Evolutionary conservation across 2,888 invertebrate species (phyloP).

Genomic region (Timema podura): DNA sequence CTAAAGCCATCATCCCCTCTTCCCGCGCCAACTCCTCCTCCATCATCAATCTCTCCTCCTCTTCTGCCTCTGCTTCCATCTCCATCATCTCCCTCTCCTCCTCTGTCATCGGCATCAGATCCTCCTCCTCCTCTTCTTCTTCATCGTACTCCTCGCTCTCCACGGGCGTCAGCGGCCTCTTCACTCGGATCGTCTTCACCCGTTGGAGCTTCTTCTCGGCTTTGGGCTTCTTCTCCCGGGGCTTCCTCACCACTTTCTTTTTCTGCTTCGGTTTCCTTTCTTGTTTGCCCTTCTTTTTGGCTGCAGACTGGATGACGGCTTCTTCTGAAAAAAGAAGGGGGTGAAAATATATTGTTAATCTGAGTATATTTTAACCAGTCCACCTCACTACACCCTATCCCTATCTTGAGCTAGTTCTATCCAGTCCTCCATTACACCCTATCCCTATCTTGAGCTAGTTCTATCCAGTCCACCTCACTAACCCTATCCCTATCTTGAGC

Average conservation of each 20-base stretch:
- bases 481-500: too few species aligned
- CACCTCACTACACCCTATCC: neutral
- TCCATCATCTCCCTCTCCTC: conserved; percentile 31
- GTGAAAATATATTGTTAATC: neutral
- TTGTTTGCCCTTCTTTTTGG: conserved; percentile 17
- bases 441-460: too few species aligned
- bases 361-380: neutral
- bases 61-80: conserved; percentile 12
- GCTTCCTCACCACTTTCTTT: neutral
- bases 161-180: conserved; percentile 54
- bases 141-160: conserved; percentile 50
- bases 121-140: conserved; percentile 40
- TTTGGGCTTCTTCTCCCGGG: conserved; percentile 13
- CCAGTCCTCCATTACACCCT: too few species aligned
- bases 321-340: neutral
- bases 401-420: neutral
- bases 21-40: conserved; percentile 2
- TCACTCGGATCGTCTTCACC: conserved; percentile 47
- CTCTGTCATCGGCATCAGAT: conserved; percentile 15
- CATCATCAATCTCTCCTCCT: conserved; percentile 1
- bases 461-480: too few species aligned
- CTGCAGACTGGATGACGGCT: neutral
- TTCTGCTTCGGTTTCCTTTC: conserved; percentile 14
- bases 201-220: conserved; percentile 37
- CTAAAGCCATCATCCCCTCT: conserved; percentile 12